Evolutionary conservation across 2,888 invertebrate genomes (phyloP), one percentile per base, ranked within the genome.

Genomic region (Cheilosia variabilis): DNA sequence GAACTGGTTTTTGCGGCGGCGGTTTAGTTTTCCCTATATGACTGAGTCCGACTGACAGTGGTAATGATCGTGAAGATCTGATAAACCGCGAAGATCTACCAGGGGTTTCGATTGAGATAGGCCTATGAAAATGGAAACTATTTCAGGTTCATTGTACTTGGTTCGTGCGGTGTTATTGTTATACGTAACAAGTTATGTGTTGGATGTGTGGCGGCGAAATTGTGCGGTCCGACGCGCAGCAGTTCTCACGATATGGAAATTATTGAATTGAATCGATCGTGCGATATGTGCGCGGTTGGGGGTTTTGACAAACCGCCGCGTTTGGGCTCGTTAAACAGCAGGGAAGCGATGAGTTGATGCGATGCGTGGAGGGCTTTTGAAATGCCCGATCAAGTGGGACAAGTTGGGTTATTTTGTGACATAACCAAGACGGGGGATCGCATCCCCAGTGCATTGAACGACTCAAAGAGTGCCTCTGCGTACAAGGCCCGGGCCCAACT

Each of bases 221-320:
- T 37, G 43, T 63, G 69, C 55, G 31, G 27, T 15, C 27, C 6
- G 37, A 60, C 37, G 13, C 37, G 57, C 65, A 50, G 24, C 66
- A 41, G 31, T 68, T 65, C 55, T 55, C 73, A 75, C 73, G 69
- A 43, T 15, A 77, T 69, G 62, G 19, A 62, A 77, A 34, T 19
- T 62, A 57, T 60, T 77, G 63, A 71, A 34, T 58, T 71, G 78
- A 9, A 78, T 69, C 63, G 71, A 57, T 41, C 15, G n/a, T n/a
- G n/a, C n/a, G n/a, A n/a, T n/a, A n/a, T 9, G 31, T 31, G 31
- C 31, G 55, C 31, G n/a, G 13, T 9, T 24, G 13, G 13, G 22
- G 27, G 24, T 52, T 27, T 52, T 52, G 52, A 52, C 24, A 37
- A 37, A 10, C 24, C 15, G 24, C 6, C 5, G 15, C 13, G 15